Evolutionary conservation across 2,888 invertebrate species (phyloP).

Genomic region (Anoplius nigerrimus): DNA sequence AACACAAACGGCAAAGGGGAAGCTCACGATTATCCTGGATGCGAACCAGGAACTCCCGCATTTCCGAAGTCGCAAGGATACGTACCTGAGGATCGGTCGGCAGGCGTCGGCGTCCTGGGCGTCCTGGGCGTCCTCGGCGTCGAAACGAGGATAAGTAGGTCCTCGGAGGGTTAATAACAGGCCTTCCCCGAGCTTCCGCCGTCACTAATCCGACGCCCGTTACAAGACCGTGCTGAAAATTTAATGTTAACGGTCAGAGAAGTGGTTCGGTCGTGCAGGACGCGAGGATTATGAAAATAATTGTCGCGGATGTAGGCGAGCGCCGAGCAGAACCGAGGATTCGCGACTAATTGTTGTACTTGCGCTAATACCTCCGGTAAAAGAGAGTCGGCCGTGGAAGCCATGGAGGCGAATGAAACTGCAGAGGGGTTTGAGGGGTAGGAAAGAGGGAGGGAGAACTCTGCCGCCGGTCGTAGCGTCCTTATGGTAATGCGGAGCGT

Average conservation of each 20-base stretch:
- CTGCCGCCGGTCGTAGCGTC: conserved; percentile 28
- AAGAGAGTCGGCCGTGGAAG: too few species aligned
- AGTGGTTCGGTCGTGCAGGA: not conserved
- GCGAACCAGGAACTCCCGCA: too few species aligned
- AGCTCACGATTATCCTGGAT: too few species aligned
- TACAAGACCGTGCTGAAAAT: not conserved
- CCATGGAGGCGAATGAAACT: too few species aligned
- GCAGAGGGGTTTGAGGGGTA: too few species aligned
- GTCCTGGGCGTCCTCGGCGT: too few species aligned
- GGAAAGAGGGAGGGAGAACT: conserved; percentile 16
- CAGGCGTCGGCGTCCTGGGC: too few species aligned
- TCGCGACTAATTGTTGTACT: conserved; percentile 50
- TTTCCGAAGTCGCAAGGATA: too few species aligned
- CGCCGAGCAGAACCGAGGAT: conserved; percentile 28
- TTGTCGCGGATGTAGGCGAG: conserved; percentile 28
- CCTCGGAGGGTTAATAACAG: not conserved
- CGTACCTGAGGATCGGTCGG: too few species aligned
- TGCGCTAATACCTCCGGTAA: conserved; percentile 36
- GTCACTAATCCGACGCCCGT: conserved; percentile 2
- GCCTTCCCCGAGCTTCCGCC: conserved; percentile 10
- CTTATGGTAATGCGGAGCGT: conserved; percentile 49
- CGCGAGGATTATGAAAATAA: conserved; percentile 44
- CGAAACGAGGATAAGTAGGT: not conserved
- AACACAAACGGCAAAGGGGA: too few species aligned
- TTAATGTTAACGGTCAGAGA: conserved; percentile 26